A percentile compares a stretch with the other conserved stretches of the same genome.
phyloP scores from a whole-genome alignment of 2,888 invertebrate species.

The Eupithecia vulgata region DNA sequence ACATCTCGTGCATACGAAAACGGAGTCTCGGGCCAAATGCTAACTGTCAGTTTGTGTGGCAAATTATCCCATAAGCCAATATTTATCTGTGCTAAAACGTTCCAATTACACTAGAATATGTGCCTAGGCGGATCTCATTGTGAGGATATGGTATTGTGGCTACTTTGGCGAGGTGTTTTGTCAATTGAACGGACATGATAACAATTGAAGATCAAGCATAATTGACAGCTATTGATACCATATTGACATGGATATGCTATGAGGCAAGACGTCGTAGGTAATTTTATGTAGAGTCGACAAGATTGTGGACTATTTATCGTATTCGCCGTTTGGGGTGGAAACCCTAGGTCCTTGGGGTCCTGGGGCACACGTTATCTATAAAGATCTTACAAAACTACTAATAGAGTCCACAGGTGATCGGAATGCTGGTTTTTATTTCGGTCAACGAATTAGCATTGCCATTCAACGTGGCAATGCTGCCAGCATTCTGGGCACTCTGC shows the following conservation, averaged over 20 bases:
- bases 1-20: slow-evolving; percentile 44
- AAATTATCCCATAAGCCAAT: slow-evolving; percentile 44
- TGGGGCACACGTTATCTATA: too few relatives aligned
- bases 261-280: neutral
- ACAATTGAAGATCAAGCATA: neutral
- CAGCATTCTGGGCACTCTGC: too few relatives aligned
- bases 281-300: neutral
- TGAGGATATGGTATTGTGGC: neutral
- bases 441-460: too few relatives aligned
- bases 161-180: neutral
- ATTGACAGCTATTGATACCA: neutral
- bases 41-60: slow-evolving; percentile 36
- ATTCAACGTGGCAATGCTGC: too few relatives aligned
- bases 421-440: too few relatives aligned
- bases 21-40: slow-evolving; percentile 44
- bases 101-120: slow-evolving; percentile 49
- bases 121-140: slow-evolving; percentile 24
- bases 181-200: neutral
- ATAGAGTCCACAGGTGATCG: too few relatives aligned
- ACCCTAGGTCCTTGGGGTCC: too few relatives aligned
- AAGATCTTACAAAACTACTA: too few relatives aligned
- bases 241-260: neutral
- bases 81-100: slow-evolving; percentile 45
- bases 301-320: neutral
- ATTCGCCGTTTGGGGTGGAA: too few relatives aligned